phyloP scores from a whole-genome alignment of 2,888 invertebrate genomes.

The Monopis laevigella region DNA sequence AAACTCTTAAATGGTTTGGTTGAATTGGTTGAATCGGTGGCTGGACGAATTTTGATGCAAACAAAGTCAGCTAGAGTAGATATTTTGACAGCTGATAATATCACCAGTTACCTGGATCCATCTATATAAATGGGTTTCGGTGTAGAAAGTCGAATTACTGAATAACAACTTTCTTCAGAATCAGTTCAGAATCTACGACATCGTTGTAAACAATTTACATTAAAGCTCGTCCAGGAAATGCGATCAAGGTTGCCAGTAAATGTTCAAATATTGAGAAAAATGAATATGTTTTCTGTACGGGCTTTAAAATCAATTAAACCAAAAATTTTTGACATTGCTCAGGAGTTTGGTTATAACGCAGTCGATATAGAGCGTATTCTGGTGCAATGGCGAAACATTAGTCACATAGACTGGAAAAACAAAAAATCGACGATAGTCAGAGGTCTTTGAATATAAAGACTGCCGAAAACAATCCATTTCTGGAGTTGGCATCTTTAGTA shows the following conservation, averaged over 20 bases:
- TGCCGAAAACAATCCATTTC: too few species aligned
- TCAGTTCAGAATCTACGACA: slow-evolving; percentile 10
- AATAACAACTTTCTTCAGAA: slow-evolving; percentile 11
- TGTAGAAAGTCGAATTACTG: too few species aligned
- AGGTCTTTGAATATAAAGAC: too few species aligned
- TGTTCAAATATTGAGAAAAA: slow-evolving; percentile 5
- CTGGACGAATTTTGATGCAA: slow-evolving; percentile 12
- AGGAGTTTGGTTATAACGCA: background rate
- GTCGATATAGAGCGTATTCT: background rate
- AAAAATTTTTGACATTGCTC: background rate
- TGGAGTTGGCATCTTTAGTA: too few species aligned
- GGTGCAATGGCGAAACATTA: background rate
- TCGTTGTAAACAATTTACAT: slow-evolving; percentile 13
- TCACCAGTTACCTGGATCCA: too few species aligned
- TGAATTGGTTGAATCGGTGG: slow-evolving; percentile 10
- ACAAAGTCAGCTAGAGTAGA: slow-evolving; percentile 12
- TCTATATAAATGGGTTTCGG: slow-evolving; percentile 6
- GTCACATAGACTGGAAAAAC: background rate
- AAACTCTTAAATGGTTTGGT: slow-evolving; percentile 14
- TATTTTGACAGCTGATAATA: slow-evolving; percentile 11
- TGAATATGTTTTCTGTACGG: slow-evolving; percentile 9
- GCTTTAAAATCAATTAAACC: slow-evolving; percentile 8
- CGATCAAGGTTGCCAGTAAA: slow-evolving; percentile 12
- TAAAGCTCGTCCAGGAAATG: too few species aligned
- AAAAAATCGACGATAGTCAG: too few species aligned